A percentile compares a stretch with the other conserved stretches of the same genome.
phyloP scores from a whole-genome alignment of 64 coral and sea anemone genomes.

The Astreopora myriophthalma region DNA sequence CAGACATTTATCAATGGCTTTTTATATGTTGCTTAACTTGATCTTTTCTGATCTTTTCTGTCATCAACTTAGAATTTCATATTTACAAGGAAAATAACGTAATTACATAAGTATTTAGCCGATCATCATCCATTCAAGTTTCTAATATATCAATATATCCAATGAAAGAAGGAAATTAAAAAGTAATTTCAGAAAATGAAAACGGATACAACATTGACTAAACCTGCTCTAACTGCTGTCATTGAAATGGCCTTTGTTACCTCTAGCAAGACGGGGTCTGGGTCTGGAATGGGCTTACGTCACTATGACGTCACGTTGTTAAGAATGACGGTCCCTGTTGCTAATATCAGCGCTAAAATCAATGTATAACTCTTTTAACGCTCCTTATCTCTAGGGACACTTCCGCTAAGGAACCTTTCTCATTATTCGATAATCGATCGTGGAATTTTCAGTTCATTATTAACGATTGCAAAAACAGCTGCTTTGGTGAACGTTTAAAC shows the following conservation, averaged over 20 bases:
- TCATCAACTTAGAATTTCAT: background rate
- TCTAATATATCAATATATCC: constrained; percentile 6
- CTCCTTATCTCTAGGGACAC: background rate
- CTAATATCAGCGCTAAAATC: background rate
- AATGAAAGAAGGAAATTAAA: background rate
- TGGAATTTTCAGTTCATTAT: constrained; percentile 3
- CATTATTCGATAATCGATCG: background rate
- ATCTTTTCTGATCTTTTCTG: background rate
- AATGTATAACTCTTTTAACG: background rate
- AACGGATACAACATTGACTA: too few species aligned
- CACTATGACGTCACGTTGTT: too few species aligned
- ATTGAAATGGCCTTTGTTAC: too few species aligned
- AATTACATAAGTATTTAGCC: background rate
- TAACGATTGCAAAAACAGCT: background rate
- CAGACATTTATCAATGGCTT: background rate
- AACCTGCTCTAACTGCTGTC: too few species aligned
- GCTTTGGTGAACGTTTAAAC: too few species aligned
- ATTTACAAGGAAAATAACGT: background rate
- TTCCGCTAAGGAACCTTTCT: background rate
- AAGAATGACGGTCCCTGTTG: too few species aligned
- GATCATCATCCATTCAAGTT: background rate
- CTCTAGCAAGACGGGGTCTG: too few species aligned
- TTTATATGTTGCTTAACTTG: constrained; percentile 1
- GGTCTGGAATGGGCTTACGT: too few species aligned
- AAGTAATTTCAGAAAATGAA: background rate